A percentile compares a stretch with the other conserved stretches of the same genome.
These are phyloP conservation scores for Argentina silus DNA, from an alignment of 2,797 vertebrate genomes.

Conservation along the genomic window DNA sequence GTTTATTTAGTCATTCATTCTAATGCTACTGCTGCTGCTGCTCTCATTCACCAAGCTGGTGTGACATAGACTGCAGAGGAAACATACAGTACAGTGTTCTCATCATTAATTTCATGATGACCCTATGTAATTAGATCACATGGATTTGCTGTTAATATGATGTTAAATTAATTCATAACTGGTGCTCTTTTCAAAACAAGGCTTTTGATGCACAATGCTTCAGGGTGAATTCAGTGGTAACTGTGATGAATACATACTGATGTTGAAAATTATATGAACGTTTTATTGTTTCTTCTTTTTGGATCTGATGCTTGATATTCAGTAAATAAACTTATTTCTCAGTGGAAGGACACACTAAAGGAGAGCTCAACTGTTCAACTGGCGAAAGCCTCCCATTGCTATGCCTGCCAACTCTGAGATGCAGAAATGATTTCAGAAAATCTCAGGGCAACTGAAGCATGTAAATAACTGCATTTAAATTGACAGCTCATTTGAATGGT, in stretches of 20 bases:
- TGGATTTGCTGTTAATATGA: not conserved
- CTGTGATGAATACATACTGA: not conserved
- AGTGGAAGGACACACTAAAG: constrained; percentile 5
- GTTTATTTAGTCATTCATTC: constrained; percentile 55
- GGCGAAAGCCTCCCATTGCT: constrained; percentile 20
- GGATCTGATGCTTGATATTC: not conserved
- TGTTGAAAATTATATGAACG: not conserved
- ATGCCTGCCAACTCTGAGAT: constrained; percentile 48
- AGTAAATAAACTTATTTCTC: not conserved
- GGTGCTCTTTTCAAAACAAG: not conserved
- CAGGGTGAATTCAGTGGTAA: not conserved
- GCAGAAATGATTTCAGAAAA: constrained; percentile 58
- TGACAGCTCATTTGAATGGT: constrained; percentile 72
- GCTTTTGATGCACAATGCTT: not conserved
- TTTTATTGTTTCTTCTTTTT: not conserved
- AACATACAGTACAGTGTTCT: not conserved
- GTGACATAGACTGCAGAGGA: not conserved
- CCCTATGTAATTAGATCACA: no score
- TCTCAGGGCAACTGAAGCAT: constrained; percentile 67
- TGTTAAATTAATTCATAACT: not conserved
- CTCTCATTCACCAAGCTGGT: constrained; percentile 14
- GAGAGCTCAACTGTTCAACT: constrained; percentile 19
- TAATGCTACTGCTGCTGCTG: not conserved
- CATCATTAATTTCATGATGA: no score
- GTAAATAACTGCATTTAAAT: constrained; percentile 73